These are phyloP conservation scores for Stenurella melanura DNA, from an alignment of 2,888 invertebrate species.

Conservation along the genomic window DNA sequence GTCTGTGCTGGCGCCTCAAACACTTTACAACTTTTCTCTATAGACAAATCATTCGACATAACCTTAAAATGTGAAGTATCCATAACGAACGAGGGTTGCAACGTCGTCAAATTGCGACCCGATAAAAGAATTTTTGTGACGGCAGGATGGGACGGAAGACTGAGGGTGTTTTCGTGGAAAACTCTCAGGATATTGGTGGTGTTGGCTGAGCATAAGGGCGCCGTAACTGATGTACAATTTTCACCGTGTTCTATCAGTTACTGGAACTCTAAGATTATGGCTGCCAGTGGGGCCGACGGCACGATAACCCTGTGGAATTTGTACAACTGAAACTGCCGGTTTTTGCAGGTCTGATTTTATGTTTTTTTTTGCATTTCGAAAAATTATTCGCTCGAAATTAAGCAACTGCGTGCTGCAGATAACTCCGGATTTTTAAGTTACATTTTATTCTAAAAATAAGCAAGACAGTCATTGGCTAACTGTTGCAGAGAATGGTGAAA, in stretches of 20 bases:
- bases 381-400: conserved; percentile 8
- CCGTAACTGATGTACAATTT: conserved; percentile 84
- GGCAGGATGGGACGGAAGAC: conserved; percentile 84
- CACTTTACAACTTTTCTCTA: conserved; percentile 72
- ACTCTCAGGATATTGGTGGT: conserved; percentile 83
- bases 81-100: conserved; percentile 85
- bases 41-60: conserved; percentile 76
- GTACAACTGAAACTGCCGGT: conserved; percentile 77
- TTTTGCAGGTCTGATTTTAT: conserved; percentile 3
- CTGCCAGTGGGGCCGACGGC: conserved; percentile 84
- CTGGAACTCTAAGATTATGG: conserved; percentile 87
- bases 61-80: conserved; percentile 78
- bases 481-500: no score
- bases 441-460: no score
- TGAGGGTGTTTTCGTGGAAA: conserved; percentile 86
- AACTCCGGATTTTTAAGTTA: background rate
- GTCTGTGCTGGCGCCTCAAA: conserved; percentile 81
- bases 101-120: conserved; percentile 79
- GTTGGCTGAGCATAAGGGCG: conserved; percentile 82
- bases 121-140: conserved; percentile 84
- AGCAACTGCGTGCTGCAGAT: background rate
- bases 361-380: background rate
- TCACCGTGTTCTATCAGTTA: conserved; percentile 79
- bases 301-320: conserved; percentile 87
- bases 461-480: no score